Evolutionary conservation across 2,888 invertebrate species (phyloP).

Genomic region (Himalopsyche japonica): DNA sequence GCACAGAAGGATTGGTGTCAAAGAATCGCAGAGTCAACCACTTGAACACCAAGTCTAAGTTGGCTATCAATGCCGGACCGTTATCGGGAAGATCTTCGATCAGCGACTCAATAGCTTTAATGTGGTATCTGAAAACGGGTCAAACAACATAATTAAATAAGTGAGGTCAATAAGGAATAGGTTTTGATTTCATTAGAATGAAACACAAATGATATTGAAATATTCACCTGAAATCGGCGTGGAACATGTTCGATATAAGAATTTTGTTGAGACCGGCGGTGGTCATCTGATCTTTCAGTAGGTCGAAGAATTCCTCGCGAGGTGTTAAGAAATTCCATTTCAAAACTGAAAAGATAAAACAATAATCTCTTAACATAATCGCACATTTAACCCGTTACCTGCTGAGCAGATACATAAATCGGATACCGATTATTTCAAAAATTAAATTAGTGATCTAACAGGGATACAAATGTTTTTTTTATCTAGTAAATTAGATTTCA

Average conservation of each 20-base stretch:
- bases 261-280: constrained; percentile 85
- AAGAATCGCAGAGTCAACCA: constrained; percentile 97
- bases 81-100: constrained; percentile 82
- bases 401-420: too few relatives aligned
- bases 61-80: constrained; percentile 78
- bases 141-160: not conserved
- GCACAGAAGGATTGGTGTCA: constrained; percentile 97
- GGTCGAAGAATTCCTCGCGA: constrained; percentile 89
- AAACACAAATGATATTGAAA: not conserved
- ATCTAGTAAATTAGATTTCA: constrained; percentile 38
- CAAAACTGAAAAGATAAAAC: constrained; percentile 57
- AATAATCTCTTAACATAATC: not conserved
- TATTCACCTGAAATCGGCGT: constrained; percentile 80
- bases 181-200: not conserved
- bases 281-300: constrained; percentile 88
- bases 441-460: too few relatives aligned
- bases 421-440: not conserved
- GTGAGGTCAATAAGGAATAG: not conserved
- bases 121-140: constrained; percentile 73
- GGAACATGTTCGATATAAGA: constrained; percentile 90
- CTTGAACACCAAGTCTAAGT: constrained; percentile 92
- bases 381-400: not conserved
- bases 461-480: too few relatives aligned
- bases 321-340: constrained; percentile 97
- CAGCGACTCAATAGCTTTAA: constrained; percentile 91